phyloP scores from a whole-genome alignment of 2,797 vertebrate genomes.

The Enteromius unitaeniatus region DNA sequence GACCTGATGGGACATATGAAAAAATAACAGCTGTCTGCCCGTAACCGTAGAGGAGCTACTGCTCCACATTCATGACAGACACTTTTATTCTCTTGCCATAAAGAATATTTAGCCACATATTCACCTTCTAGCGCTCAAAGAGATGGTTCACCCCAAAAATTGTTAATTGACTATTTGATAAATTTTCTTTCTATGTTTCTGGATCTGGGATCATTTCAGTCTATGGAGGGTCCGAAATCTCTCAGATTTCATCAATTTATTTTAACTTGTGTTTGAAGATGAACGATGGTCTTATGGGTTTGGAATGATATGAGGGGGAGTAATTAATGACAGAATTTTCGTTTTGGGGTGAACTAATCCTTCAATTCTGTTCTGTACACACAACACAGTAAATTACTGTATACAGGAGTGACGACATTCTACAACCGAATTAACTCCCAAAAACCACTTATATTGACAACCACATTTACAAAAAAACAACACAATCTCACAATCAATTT shows the following conservation, averaged over 20 bases:
- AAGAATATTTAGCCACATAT: neutral
- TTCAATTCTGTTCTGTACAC: neutral
- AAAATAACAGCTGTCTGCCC: conserved; percentile 70
- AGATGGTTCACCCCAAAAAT: neutral
- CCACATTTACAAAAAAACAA: neutral
- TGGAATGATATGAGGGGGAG: neutral
- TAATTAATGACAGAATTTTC: neutral
- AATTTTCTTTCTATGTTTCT: too few species aligned
- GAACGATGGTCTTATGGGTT: neutral
- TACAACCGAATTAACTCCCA: neutral
- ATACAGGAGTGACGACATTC: neutral
- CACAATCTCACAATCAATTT: too few species aligned
- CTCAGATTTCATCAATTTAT: neutral
- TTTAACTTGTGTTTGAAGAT: neutral
- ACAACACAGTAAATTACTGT: neutral
- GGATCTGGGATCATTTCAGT: too few species aligned
- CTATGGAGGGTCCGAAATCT: too few species aligned
- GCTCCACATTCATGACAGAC: neutral
- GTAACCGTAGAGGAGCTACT: conserved; percentile 3
- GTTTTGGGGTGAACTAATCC: too few species aligned
- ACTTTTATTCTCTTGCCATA: neutral
- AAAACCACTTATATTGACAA: neutral
- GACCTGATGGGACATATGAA: conserved; percentile 67
- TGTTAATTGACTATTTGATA: too few species aligned
- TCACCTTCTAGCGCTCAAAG: neutral